These are phyloP conservation scores for Castor canadensis DNA, from an alignment of 2,113 vertebrate species.

Conservation along the genomic window DNA sequence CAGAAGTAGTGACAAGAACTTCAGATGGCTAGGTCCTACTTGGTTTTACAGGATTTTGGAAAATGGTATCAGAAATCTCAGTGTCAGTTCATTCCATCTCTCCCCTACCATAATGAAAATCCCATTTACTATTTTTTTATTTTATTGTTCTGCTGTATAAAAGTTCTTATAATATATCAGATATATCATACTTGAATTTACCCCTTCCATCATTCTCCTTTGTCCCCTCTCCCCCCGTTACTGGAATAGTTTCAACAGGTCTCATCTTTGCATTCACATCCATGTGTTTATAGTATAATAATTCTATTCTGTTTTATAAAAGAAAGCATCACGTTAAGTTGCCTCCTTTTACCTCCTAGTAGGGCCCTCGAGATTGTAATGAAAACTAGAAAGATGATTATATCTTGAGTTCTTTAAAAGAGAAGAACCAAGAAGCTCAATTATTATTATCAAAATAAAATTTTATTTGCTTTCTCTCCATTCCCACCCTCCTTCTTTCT, in stretches of 20 bases:
- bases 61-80: background rate
- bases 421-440: background rate
- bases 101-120: background rate
- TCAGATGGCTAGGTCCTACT: background rate
- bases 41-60: background rate
- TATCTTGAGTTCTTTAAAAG: background rate
- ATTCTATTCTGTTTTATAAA: background rate
- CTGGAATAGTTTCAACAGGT: too few species aligned
- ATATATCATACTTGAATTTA: too few species aligned
- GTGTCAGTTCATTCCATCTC: background rate
- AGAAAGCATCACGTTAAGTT: background rate
- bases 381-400: background rate
- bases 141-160: too few species aligned
- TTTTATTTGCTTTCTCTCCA: background rate
- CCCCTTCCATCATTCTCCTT: too few species aligned
- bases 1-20: background rate
- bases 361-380: background rate
- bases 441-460: background rate
- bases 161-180: too few species aligned
- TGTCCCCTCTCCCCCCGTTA: too few species aligned
- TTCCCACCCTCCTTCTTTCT: background rate
- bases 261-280: too few species aligned
- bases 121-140: background rate
- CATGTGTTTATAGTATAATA: too few species aligned
- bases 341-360: background rate